phyloP scores from a whole-genome alignment of 1,140 invertebrate genomes.

The Delia radicum region DNA sequence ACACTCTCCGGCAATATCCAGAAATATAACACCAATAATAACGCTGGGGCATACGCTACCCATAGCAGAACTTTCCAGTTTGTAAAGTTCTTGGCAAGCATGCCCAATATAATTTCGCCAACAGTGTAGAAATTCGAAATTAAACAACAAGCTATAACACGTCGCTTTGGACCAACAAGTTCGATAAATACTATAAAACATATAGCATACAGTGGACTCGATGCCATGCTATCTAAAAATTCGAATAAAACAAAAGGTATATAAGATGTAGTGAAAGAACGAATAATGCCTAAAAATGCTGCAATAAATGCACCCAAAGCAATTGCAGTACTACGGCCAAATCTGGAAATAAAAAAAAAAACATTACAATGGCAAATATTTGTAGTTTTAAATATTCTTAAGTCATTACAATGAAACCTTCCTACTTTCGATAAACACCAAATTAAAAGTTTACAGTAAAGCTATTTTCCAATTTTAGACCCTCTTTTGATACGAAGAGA shows the following conservation, averaged over 20 bases:
- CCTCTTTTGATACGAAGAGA: too few relatives aligned
- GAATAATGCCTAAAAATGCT: slow-evolving; percentile 63
- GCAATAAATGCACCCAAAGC: slow-evolving; percentile 62
- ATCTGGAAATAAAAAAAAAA: too few relatives aligned
- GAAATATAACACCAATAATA: slow-evolving; percentile 64
- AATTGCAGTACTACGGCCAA: slow-evolving; percentile 65
- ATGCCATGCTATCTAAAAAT: slow-evolving; percentile 65
- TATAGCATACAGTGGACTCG: slow-evolving; percentile 65
- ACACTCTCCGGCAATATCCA: slow-evolving; percentile 66
- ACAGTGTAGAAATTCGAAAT: slow-evolving; percentile 71
- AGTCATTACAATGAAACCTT: too few relatives aligned
- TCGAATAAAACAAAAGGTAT: slow-evolving; percentile 65
- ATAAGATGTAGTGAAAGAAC: slow-evolving; percentile 67
- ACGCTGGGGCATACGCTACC: slow-evolving; percentile 66
- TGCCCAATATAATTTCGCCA: slow-evolving; percentile 68
- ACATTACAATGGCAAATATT: too few relatives aligned
- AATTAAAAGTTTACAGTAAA: too few relatives aligned
- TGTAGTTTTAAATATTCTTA: too few relatives aligned
- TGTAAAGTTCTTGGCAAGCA: slow-evolving; percentile 67
- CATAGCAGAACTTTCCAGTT: slow-evolving; percentile 72
- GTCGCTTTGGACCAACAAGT: slow-evolving; percentile 70
- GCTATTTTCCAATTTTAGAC: too few relatives aligned
- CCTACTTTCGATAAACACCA: too few relatives aligned
- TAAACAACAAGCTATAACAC: slow-evolving; percentile 72
- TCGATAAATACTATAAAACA: slow-evolving; percentile 71